Base-by-base conservation (phyloP, 2,113 vertebrate genomes). In the Carassius carassius region DNA sequence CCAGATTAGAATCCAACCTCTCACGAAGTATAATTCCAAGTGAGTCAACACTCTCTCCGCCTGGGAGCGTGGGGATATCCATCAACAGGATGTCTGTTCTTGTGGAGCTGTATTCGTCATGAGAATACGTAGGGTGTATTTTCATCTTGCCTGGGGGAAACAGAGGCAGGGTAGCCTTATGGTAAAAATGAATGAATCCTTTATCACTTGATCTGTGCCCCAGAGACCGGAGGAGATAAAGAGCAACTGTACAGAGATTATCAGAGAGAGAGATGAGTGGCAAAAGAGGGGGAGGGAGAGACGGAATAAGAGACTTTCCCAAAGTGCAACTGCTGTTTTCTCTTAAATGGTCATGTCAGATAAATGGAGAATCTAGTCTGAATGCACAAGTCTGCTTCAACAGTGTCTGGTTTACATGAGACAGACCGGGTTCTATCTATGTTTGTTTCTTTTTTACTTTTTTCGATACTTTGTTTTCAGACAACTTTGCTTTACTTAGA, bases 391-490 rank as follows among this genome's bases (percentile, higher is more conserved):
- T 65, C 56, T 47, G 32, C 54, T 60, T 56, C 60, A 70, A 41
- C 32, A 12, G 63, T 9, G 25, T 54, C 80, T 81, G 67, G 90
- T 93, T 93, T 92, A 87, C 92, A 92, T 92, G 82, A 90, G 86
- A 89, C 89, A 89, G 90, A 88, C 89, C 89, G 88, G 32, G 32
- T 35, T n/a, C n/a, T n/a, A n/a, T n/a, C n/a, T n/a, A n/a, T n/a
- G n/a, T n/a, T n/a, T n/a, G n/a, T n/a, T n/a, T n/a, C n/a, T n/a
- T n/a, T n/a, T n/a, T n/a, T n/a, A n/a, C n/a, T 41, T 41, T 44
- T 44, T 44, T 44, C 2, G 0, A 11, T 11, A 44, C 0, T 11
- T 16, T 54, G 17, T 54, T 54, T 54, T 44, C 4, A 62, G 10
- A 25, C n/a, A 23, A 11, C 41, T 11, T 44, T 44, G 41, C 41